Evolutionary conservation across 2,888 invertebrate species (phyloP).

Genomic region (Tiliacea aurago): DNA sequence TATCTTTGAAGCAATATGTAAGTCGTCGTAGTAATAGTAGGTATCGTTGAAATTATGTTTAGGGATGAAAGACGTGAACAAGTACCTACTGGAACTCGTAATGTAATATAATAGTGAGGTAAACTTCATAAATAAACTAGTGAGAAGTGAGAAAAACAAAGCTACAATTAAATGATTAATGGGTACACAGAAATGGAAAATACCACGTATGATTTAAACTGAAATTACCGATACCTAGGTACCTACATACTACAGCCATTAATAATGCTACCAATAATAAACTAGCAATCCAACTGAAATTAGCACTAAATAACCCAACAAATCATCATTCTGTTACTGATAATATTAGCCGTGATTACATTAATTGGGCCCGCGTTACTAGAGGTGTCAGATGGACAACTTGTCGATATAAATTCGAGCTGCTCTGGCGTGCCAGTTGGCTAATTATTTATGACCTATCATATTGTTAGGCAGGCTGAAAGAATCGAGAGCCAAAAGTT

Average conservation of each 20-base stretch:
- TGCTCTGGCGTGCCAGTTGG: conserved; percentile 45
- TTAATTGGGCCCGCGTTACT: conserved; percentile 46
- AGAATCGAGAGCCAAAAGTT: conserved; percentile 53
- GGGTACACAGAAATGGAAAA: background rate
- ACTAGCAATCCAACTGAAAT: conserved; percentile 9
- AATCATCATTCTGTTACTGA: conserved; percentile 41
- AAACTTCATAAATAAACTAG: background rate
- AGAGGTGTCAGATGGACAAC: conserved; percentile 58
- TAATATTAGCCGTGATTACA: conserved; percentile 49
- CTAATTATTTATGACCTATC: conserved; percentile 53
- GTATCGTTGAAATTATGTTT: background rate
- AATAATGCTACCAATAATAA: conserved; percentile 5
- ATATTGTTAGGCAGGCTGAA: conserved; percentile 38
- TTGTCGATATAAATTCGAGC: conserved; percentile 58
- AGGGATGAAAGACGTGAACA: background rate
- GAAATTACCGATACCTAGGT: too few relatives aligned
- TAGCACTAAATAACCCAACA: conserved; percentile 26
- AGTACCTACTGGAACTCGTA: background rate
- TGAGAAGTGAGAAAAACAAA: background rate
- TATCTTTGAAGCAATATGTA: conserved; percentile 3
- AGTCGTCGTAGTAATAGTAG: too few relatives aligned
- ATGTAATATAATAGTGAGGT: too few relatives aligned
- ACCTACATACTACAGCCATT: background rate
- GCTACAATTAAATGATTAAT: background rate
- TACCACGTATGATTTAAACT: too few relatives aligned